Conservation (phyloP, 2,888 invertebrate species). For the Lydus trimaculatus region DNA sequence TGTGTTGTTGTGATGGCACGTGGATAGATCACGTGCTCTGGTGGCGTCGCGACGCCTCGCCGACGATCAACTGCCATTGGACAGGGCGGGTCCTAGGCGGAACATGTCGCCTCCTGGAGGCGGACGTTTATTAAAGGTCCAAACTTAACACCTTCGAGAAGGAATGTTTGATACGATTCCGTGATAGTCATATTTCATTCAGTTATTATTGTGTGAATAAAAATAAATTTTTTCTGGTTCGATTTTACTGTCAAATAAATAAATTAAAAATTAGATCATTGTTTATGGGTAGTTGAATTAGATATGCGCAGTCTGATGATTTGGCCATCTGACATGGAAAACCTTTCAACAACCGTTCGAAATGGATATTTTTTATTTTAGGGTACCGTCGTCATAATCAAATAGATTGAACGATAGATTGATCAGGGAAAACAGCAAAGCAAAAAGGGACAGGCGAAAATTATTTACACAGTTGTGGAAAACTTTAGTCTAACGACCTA, state of each 20-base stretch:
- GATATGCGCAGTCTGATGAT: neutral
- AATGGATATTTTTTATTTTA: conserved; percentile 6
- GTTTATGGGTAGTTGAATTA: conserved; percentile 14
- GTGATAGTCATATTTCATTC: neutral
- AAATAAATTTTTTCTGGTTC: neutral
- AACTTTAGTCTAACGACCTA: neutral
- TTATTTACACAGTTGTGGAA: neutral
- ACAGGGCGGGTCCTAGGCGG: conserved; percentile 53
- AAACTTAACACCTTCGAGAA: conserved; percentile 36
- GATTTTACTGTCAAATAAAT: neutral
- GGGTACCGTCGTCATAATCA: neutral
- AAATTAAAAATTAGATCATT: conserved; percentile 11
- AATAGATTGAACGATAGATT: conserved; percentile 13
- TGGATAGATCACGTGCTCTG: conserved; percentile 55
- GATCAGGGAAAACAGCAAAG: neutral
- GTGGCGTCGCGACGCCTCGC: conserved; percentile 53
- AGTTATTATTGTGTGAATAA: neutral
- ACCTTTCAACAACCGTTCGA: conserved; percentile 12
- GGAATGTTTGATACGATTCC: conserved; percentile 38
- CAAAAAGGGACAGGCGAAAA: neutral
- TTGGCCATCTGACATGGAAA: conserved; percentile 14
- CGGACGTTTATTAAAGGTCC: conserved; percentile 46
- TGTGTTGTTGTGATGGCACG: conserved; percentile 49
- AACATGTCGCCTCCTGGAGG: conserved; percentile 50
- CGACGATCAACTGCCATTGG: conserved; percentile 48